Percentiles rank a stretch among this genome's conserved stretches.
phyloP scores from a whole-genome alignment of 2,888 invertebrate species.

The Parnassius apollo region DNA sequence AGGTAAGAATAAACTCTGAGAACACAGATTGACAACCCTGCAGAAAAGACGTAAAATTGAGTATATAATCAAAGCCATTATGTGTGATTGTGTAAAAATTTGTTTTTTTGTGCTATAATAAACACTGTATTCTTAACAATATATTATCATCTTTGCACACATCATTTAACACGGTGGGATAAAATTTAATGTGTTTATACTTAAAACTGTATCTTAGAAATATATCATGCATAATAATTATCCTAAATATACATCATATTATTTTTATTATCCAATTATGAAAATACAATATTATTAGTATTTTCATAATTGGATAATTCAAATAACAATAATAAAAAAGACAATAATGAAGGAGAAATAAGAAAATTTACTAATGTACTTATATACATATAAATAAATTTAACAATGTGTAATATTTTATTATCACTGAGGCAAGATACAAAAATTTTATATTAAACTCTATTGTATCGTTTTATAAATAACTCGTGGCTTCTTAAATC shows the following conservation, averaged over 20 bases:
- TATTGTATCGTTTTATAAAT: neutral
- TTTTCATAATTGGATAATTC: conserved; percentile 1
- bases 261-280: no score
- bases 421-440: no score
- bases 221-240: conserved; percentile 17
- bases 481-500: conserved; percentile 2
- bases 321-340: conserved; percentile 1
- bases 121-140: conserved; percentile 8
- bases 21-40: conserved; percentile 63
- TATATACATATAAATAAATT: no score
- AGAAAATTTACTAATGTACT: no score
- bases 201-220: conserved; percentile 20
- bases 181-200: conserved; percentile 3
- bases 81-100: neutral
- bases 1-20: conserved; percentile 34
- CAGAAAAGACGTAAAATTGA: conserved; percentile 43
- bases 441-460: conserved; percentile 1
- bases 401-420: no score
- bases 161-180: conserved; percentile 10
- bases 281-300: no score
- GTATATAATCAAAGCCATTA: conserved; percentile 23
- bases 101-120: conserved; percentile 8
- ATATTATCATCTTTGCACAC: neutral
- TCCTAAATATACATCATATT: conserved; percentile 5
- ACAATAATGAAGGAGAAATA: neutral